Evolutionary conservation across 2,113 vertebrate genomes (phyloP).

Genomic region (Protobothrops flavoviridis): DNA sequence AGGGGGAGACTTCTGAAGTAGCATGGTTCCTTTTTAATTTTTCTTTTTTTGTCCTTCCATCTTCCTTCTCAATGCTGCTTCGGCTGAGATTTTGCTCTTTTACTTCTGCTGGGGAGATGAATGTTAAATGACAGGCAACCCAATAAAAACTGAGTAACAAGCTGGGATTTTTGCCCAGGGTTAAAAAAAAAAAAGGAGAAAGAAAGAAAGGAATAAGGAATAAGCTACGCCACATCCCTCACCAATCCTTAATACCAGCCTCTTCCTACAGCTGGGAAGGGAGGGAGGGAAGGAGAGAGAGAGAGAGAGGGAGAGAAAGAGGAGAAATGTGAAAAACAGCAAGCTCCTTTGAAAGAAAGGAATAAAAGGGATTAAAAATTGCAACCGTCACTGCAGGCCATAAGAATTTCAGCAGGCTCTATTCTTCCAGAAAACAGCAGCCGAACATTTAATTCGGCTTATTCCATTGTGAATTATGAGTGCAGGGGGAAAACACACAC

Average conservation of each 20-base stretch:
- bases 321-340: neutral
- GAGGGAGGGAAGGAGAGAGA: neutral
- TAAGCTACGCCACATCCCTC: neutral
- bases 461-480: neutral
- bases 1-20: neutral
- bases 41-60: neutral
- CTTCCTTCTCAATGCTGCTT: neutral
- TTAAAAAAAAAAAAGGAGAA: neutral
- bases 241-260: neutral
- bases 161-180: neutral
- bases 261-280: neutral
- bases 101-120: neutral
- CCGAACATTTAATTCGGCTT: slow-evolving; percentile 4
- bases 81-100: neutral
- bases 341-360: neutral
- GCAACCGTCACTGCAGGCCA: neutral
- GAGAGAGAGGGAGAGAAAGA: accelerated
- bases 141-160: neutral
- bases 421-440: neutral
- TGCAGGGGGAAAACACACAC: neutral
- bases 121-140: neutral
- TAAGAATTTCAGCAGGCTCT: neutral
- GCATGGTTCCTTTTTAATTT: neutral
- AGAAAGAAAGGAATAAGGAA: neutral
- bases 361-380: neutral